Conservation (phyloP, 2,797 vertebrate species). For the Dallia pectoralis region DNA sequence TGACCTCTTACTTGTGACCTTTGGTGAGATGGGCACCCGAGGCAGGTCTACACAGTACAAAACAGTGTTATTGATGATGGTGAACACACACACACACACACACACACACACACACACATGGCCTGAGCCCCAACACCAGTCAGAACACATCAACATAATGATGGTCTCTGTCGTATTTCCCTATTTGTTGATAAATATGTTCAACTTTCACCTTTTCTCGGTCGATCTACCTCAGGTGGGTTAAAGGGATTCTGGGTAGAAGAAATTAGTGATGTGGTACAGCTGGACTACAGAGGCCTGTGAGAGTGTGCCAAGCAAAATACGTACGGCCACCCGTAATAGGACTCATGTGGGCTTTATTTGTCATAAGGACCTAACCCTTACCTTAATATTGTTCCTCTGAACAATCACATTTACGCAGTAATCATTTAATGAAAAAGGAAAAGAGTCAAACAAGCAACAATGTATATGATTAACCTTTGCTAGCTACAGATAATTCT, state of each 20-base stretch:
- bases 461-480: too few species aligned
- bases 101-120: too few species aligned
- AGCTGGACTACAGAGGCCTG: not conserved
- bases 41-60: not conserved
- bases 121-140: not conserved
- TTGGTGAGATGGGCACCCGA: not conserved
- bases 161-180: not conserved
- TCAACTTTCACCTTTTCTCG: not conserved
- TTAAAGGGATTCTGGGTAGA: not conserved
- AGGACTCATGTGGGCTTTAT: not conserved
- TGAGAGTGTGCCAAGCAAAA: slow-evolving; percentile 8
- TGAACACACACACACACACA: slow-evolving; percentile 1
- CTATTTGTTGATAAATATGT: not conserved
- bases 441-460: too few species aligned
- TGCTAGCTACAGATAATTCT: too few species aligned
- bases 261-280: not conserved
- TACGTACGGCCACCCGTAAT: not conserved
- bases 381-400: too few species aligned
- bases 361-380: too few species aligned
- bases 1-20: slow-evolving; percentile 29
- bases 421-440: too few species aligned
- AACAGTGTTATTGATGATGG: slow-evolving; percentile 1
- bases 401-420: too few species aligned
- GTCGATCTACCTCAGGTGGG: not conserved
- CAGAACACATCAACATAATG: not conserved